These are phyloP conservation scores for Sarcophilus harrisii DNA, from an alignment of 2,797 vertebrate genomes.

Conservation along the genomic window DNA sequence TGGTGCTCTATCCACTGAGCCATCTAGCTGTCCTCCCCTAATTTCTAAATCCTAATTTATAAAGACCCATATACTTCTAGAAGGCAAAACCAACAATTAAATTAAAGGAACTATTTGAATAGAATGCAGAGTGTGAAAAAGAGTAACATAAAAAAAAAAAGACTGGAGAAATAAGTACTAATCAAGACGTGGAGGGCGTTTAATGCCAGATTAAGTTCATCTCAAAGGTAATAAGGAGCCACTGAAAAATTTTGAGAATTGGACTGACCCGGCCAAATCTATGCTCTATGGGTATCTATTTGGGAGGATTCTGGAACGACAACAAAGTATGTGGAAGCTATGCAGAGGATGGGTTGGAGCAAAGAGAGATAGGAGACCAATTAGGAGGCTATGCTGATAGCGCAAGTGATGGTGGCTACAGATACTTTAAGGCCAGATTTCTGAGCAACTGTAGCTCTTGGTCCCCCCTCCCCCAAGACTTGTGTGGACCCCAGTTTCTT, in stretches of 20 bases:
- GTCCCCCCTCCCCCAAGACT: neutral
- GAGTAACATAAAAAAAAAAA: neutral
- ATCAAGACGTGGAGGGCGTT: neutral
- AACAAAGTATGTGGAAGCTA: neutral
- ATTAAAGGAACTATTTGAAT: neutral
- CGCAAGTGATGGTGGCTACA: no score
- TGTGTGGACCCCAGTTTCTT: neutral
- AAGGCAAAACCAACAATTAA: neutral
- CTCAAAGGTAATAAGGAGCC: neutral
- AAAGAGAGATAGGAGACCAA: neutral
- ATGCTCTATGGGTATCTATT: neutral
- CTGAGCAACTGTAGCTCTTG: neutral
- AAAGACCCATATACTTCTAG: neutral
- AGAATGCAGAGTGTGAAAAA: neutral
- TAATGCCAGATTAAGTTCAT: neutral
- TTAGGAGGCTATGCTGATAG: neutral
- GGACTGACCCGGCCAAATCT: neutral
- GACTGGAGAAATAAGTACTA: neutral
- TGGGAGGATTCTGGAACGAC: neutral
- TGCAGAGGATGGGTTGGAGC: neutral
- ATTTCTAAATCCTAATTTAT: neutral
- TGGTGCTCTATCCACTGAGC: no score
- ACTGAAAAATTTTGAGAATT: neutral
- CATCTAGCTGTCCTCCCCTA: neutral
- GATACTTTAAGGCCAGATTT: no score